Evolutionary conservation across 1,140 invertebrate genomes (phyloP).

Genomic region (Drosophila fuyamai): DNA sequence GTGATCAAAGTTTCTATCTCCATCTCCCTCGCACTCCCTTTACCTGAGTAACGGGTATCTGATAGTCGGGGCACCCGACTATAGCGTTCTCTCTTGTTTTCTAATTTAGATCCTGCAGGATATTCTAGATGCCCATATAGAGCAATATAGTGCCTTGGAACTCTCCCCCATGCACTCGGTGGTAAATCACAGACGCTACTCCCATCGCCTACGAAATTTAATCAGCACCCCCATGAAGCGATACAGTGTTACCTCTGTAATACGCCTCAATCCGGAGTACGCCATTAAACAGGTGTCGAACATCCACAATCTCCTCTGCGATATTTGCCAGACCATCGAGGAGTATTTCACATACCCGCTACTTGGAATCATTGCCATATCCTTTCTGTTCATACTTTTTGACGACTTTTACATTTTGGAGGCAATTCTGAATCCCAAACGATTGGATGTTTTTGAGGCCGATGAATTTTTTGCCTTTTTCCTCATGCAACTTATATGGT

Average conservation of each 20-base stretch:
- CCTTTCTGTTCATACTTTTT: slow-evolving; percentile 79
- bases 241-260: slow-evolving; percentile 76
- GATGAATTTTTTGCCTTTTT: slow-evolving; percentile 84
- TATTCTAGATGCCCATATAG: slow-evolving; percentile 73
- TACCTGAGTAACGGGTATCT: no score
- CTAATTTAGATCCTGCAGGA: slow-evolving; percentile 70
- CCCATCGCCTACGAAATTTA: slow-evolving; percentile 50
- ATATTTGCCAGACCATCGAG: slow-evolving; percentile 79
- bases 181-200: slow-evolving; percentile 55
- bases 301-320: slow-evolving; percentile 79
- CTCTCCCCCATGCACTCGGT: slow-evolving; percentile 75
- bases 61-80: no score
- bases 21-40: no score
- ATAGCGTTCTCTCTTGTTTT: no score
- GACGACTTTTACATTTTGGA: slow-evolving; percentile 82
- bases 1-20: no score
- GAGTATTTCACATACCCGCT: slow-evolving; percentile 82
- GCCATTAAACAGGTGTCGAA: slow-evolving; percentile 78
- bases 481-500: slow-evolving; percentile 76
- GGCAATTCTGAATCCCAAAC: slow-evolving; percentile 68
- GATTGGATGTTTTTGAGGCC: slow-evolving; percentile 68
- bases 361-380: slow-evolving; percentile 77
- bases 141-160: slow-evolving; percentile 64
- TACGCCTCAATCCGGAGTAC: slow-evolving; percentile 74
- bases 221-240: slow-evolving; percentile 63